Conservation (phyloP, 2,797 vertebrate genomes). For the Gadopsis marmoratus region DNA sequence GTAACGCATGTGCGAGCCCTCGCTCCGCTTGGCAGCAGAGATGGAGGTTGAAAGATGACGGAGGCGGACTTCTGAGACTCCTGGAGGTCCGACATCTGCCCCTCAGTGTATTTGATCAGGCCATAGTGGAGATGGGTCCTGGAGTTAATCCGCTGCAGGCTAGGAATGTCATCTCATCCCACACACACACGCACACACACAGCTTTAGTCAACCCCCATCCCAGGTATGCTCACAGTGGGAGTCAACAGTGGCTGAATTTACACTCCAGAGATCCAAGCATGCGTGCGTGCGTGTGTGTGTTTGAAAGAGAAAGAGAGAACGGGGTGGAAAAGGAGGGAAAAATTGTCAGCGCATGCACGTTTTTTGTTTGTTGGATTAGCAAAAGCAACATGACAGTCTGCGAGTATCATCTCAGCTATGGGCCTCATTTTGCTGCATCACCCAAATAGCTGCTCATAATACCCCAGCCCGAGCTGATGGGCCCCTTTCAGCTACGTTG, state of each 20-base stretch:
- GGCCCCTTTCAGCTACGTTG: conserved; percentile 65
- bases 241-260: conserved; percentile 63
- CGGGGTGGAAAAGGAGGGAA: background rate
- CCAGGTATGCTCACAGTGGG: conserved; percentile 72
- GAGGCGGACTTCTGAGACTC: conserved; percentile 67
- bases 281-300: conserved; percentile 12
- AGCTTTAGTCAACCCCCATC: conserved; percentile 59
- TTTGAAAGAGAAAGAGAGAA: conserved; percentile 50
- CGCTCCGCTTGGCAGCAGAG: conserved; percentile 24
- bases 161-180: conserved; percentile 75
- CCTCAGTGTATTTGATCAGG: conserved; percentile 81
- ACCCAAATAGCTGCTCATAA: conserved; percentile 66
- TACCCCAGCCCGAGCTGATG: conserved; percentile 55
- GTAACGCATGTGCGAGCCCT: background rate
- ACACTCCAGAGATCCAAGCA: conserved; percentile 51
- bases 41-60: conserved; percentile 49
- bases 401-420: conserved; percentile 40
- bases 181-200: conserved; percentile 43
- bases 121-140: conserved; percentile 71
- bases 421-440: conserved; percentile 66
- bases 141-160: conserved; percentile 83
- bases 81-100: conserved; percentile 78
- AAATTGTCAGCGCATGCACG: conserved; percentile 2
- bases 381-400: conserved; percentile 42
- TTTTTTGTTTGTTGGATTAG: conserved; percentile 47